These are phyloP conservation scores for Hexactinellida sp. DNA, from an alignment of 37 sponge, comb jelly and placozoan genomes.

Conservation along the genomic window DNA sequence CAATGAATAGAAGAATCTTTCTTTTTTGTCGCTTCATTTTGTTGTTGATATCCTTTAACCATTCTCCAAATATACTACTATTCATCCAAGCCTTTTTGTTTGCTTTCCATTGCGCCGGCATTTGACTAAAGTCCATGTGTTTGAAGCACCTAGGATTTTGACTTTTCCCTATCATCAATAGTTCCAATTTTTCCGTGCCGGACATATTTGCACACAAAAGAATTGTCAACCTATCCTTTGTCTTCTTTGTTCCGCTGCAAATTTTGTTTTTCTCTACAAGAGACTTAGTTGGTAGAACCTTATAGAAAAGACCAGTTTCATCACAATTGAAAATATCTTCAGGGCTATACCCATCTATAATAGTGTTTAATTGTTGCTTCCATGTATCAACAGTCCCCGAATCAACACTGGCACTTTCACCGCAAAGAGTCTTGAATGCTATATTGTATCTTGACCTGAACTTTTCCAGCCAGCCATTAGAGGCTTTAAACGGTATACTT, in stretches of 20 bases:
- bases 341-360: neutral
- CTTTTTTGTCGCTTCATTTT: neutral
- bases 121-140: neutral
- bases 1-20: neutral
- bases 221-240: neutral
- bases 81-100: neutral
- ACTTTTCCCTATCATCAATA: neutral
- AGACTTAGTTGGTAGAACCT: neutral
- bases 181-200: neutral
- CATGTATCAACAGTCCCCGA: neutral
- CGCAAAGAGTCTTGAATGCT: neutral
- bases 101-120: neutral
- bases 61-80: neutral
- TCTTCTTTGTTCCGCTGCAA: neutral
- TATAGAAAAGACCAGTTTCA: too few relatives aligned
- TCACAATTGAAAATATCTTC: neutral
- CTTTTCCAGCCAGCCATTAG: neutral
- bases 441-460: neutral
- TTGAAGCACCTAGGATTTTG: neutral
- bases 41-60: neutral
- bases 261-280: neutral
- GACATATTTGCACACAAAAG: neutral
- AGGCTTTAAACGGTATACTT: neutral
- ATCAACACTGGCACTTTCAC: neutral
- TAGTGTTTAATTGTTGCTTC: neutral